Base-by-base conservation (phyloP, 2,888 invertebrate species). In the Ochropleura leucogaster region DNA sequence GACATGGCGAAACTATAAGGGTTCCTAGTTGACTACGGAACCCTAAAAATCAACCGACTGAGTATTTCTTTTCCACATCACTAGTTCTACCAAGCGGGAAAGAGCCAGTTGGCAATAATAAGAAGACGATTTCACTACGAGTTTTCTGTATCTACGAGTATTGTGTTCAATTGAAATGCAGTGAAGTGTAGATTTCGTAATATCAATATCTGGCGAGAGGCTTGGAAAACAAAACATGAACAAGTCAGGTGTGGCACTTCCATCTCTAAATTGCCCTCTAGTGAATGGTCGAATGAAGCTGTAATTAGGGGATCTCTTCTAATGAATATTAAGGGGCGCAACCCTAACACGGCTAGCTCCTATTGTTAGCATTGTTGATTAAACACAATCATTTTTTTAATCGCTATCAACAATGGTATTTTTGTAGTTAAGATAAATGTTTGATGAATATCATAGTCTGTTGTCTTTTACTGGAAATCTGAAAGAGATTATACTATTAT, bases 241-340 rank as follows among this genome's bases (percentile, higher is more conserved):
- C 90, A 94, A 95, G 93, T 95, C 95, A 95, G 95, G 95, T 95
- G 95, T 92, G 90, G 89, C 85, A 85, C 86, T 92, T 92, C 92
- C 91, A 93, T 95, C 92, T 92, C 89, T 88, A 88, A 86, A 87
- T 30, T 82, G 64, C 77, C 79, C 84, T 84, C 73, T 71, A 49
- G 75, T 77, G 69, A 82, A 92, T 87, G 94, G 93, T 91, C 92
- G 94, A 94, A 89, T 90, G 91, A 85, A 90, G 86, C 88, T 86
- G 92, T 94, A 95, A 96, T 95, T 96, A 95, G 94, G 95, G 94
- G 94, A 91, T 94, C 90, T 89, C 85, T 75, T 77, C 86, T 96
- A 95, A 96, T 95, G 94, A 95, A 94, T 94, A 95, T 95, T 95
- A 93, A 85, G 94, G 95, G 96, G 92, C 89, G 90, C 91, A 90